These are phyloP conservation scores for Nymphalis polychloros DNA, from an alignment of 2,888 invertebrate species.

Conservation along the genomic window DNA sequence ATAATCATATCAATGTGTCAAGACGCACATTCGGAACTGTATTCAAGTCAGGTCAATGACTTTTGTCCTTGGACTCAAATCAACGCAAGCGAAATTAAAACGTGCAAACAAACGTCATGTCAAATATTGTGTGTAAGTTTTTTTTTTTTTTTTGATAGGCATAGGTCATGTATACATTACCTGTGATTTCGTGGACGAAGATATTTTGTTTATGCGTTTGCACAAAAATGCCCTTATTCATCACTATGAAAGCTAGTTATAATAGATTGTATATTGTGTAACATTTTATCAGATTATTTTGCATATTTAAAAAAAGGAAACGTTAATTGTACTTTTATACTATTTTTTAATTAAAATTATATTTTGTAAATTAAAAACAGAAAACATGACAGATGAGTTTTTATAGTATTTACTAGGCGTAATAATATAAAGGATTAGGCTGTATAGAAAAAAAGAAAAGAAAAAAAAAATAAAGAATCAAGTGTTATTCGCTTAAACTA, in stretches of 20 bases:
- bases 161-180: too few species aligned
- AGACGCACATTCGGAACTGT: slow-evolving; percentile 9
- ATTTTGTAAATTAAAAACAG: slow-evolving; percentile 5
- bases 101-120: not conserved
- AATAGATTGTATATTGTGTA: not conserved
- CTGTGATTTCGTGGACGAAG: not conserved
- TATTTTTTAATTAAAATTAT: slow-evolving; percentile 11
- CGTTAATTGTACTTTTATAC: slow-evolving; percentile 25
- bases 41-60: slow-evolving; percentile 13
- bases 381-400: not conserved
- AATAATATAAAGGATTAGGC: slow-evolving; percentile 29
- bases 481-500: slow-evolving; percentile 5
- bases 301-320: not conserved
- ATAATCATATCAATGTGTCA: slow-evolving; percentile 11
- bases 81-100: not conserved
- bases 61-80: slow-evolving; percentile 10
- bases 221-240: not conserved
- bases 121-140: not conserved
- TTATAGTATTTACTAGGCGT: slow-evolving; percentile 2
- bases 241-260: not conserved
- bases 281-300: not conserved
- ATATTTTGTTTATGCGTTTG: not conserved
- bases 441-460: not conserved
- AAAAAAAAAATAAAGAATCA: not conserved
- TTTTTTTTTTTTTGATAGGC: not conserved